phyloP scores from a whole-genome alignment of 2,797 vertebrate species.

The Macrochelys suwanniensis region DNA sequence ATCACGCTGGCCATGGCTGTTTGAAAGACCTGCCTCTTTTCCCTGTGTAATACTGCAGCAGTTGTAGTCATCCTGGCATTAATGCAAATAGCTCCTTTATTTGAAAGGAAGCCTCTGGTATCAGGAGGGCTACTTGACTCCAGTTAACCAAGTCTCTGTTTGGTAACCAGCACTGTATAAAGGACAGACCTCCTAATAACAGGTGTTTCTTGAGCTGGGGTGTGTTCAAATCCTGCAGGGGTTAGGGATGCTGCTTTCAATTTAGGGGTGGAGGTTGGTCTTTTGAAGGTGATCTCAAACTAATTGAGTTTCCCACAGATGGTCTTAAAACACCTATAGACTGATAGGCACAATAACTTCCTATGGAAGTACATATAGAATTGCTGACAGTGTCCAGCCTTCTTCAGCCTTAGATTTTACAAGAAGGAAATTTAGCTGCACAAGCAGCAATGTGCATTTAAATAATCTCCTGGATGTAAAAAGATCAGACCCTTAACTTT shows the following conservation, averaged over 20 bases:
- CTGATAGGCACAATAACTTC: background rate
- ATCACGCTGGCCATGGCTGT: background rate
- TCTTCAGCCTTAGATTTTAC: too few relatives aligned
- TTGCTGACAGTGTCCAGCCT: too few relatives aligned
- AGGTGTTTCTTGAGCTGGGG: background rate
- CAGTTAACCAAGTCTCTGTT: background rate
- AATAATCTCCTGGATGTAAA: too few relatives aligned
- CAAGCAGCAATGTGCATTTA: too few relatives aligned
- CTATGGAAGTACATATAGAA: too few relatives aligned
- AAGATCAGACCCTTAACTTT: too few relatives aligned
- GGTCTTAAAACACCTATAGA: background rate
- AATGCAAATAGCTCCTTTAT: background rate
- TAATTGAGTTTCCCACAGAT: background rate
- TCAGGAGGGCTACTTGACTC: background rate
- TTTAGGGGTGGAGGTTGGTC: background rate
- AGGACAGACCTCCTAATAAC: background rate
- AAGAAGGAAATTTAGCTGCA: too few relatives aligned
- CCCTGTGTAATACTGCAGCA: background rate
- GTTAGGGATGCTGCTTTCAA: background rate
- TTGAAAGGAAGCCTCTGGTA: background rate
- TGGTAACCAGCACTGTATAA: background rate
- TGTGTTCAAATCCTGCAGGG: background rate
- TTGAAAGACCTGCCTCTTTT: background rate
- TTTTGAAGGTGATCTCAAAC: background rate
- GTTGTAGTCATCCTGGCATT: background rate